Conservation (phyloP, 2,888 invertebrate species). For the Yponomeuta malinellus region DNA sequence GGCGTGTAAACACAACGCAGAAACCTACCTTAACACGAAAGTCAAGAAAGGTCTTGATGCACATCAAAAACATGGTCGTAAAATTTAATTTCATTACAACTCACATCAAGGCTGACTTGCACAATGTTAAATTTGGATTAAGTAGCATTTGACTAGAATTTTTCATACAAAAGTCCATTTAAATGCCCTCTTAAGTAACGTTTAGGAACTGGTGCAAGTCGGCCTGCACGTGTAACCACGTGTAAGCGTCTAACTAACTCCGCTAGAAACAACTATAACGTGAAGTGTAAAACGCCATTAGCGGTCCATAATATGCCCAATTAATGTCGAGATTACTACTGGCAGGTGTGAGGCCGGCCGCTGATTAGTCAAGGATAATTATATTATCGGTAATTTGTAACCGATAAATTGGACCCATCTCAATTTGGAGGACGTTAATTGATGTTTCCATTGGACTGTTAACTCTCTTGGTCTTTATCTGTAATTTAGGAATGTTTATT, state of each 20-base stretch:
- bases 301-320: conserved; percentile 12
- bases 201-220: too few relatives aligned
- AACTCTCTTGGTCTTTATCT: neutral
- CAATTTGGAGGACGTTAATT: conserved; percentile 12
- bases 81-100: neutral
- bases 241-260: neutral
- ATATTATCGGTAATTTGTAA: conserved; percentile 11
- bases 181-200: too few relatives aligned
- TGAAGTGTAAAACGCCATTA: conserved; percentile 7
- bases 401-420: conserved; percentile 5
- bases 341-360: neutral
- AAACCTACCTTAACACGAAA: neutral
- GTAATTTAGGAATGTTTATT: neutral
- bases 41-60: neutral
- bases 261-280: neutral
- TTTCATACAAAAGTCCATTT: too few relatives aligned
- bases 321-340: conserved; percentile 8
- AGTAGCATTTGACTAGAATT: too few relatives aligned
- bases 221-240: too few relatives aligned
- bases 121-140: too few relatives aligned
- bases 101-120: neutral
- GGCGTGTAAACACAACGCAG: neutral
- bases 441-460: conserved; percentile 9
- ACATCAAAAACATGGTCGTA: neutral
- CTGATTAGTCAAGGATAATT: conserved; percentile 12